phyloP scores from a whole-genome alignment of 2,797 vertebrate species.

The Aldrovandia affinis region DNA sequence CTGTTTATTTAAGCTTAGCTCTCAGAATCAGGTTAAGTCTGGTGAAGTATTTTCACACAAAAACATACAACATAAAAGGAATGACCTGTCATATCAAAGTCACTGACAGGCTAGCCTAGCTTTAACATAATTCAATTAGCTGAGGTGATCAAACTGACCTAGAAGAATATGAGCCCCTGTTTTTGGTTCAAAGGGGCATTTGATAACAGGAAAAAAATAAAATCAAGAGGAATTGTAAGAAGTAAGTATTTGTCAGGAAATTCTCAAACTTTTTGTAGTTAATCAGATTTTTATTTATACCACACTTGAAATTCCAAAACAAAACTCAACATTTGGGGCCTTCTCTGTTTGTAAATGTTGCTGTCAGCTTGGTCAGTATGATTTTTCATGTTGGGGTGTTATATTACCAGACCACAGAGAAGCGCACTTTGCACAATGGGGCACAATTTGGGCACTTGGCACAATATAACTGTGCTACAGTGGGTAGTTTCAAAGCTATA shows the following conservation, averaged over 20 bases:
- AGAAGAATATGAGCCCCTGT: slow-evolving; percentile 63
- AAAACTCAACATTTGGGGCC: background rate
- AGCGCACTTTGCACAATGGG: too few species aligned
- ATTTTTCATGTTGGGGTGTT: too few species aligned
- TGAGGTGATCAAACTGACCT: slow-evolving; percentile 71
- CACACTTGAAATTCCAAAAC: background rate
- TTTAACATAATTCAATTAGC: slow-evolving; percentile 82
- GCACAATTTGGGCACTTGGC: too few species aligned
- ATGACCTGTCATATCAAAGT: slow-evolving; percentile 74
- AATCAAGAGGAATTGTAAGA: too few species aligned
- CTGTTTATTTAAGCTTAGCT: slow-evolving; percentile 61
- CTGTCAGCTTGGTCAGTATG: background rate
- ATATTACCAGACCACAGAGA: too few species aligned
- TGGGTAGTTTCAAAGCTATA: too few species aligned
- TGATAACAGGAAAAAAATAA: slow-evolving; percentile 70
- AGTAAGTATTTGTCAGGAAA: too few species aligned
- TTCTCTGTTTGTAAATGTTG: background rate
- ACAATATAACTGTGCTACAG: too few species aligned
- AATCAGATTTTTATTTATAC: slow-evolving; percentile 24
- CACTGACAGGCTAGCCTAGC: slow-evolving; percentile 70
- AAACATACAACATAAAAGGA: slow-evolving; percentile 53
- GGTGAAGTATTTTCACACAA: slow-evolving; percentile 71
- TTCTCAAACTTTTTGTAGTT: background rate
- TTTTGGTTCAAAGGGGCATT: slow-evolving; percentile 64
- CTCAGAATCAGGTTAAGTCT: slow-evolving; percentile 73